Percentiles rank a stretch among this genome's conserved stretches.
phyloP scores from a whole-genome alignment of 2,113 vertebrate genomes.

The Synchiropus splendidus region DNA sequence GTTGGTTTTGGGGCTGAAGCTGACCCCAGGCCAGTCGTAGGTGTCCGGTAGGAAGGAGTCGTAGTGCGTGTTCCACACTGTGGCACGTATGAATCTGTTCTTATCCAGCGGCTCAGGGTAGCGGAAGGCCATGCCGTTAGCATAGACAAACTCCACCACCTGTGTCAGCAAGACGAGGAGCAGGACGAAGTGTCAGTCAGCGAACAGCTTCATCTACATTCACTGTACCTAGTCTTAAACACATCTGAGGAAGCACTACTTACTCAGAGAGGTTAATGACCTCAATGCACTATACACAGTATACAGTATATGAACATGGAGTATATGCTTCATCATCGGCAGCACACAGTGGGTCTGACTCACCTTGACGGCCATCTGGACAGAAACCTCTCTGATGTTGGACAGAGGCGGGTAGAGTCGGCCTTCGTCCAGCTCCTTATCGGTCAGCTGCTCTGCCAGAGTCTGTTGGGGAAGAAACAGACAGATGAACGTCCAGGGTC shows the following conservation, averaged over 20 bases:
- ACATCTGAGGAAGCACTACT: too few species aligned
- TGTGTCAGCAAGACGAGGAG: slow-evolving; percentile 27
- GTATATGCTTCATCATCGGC: too few species aligned
- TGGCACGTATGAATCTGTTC: slow-evolving; percentile 69
- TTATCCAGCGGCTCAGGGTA: slow-evolving; percentile 92
- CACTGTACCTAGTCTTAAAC: too few species aligned
- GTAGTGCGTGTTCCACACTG: slow-evolving; percentile 80
- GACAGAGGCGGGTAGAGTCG: slow-evolving; percentile 86
- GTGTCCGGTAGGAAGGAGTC: slow-evolving; percentile 88
- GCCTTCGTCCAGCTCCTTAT: slow-evolving; percentile 79
- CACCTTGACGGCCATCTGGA: slow-evolving; percentile 87
- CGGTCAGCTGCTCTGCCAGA: slow-evolving; percentile 76
- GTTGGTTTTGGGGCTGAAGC: slow-evolving; percentile 53
- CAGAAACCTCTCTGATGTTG: slow-evolving; percentile 92
- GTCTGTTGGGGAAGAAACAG: slow-evolving; percentile 68
- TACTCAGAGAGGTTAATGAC: too few species aligned
- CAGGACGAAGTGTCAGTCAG: too few species aligned
- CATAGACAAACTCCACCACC: slow-evolving; percentile 86
- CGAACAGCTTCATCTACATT: too few species aligned
- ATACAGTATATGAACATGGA: too few species aligned
- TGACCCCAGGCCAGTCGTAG: slow-evolving; percentile 83
- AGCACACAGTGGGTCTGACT: slow-evolving; percentile 18
- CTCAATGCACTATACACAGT: too few species aligned
- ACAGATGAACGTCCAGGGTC: too few species aligned
- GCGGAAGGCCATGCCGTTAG: slow-evolving; percentile 89